These are phyloP conservation scores for Contarinia nasturtii DNA, from an alignment of 1,140 invertebrate species.

Conservation along the genomic window DNA sequence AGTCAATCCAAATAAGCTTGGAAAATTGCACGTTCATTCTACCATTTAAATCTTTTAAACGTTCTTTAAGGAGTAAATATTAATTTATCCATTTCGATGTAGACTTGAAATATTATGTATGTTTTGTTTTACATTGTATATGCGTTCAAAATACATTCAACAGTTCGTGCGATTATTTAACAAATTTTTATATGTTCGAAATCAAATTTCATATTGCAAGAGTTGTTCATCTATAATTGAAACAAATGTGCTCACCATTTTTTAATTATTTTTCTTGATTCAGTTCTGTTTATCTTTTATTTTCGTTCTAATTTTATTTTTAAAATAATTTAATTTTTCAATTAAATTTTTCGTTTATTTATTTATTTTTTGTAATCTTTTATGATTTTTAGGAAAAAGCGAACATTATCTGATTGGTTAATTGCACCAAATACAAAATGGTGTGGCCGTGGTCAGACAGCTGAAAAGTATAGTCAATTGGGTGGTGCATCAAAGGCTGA, in stretches of 20 bases:
- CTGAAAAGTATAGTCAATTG: constrained; percentile 42
- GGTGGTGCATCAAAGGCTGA: constrained; percentile 48
- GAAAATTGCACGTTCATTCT: neutral
- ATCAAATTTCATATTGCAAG: neutral
- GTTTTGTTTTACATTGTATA: too few relatives aligned
- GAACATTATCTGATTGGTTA: constrained; percentile 32
- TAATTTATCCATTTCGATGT: neutral
- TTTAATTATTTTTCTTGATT: neutral
- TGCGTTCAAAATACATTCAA: neutral
- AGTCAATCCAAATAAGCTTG: neutral
- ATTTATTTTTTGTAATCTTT: constrained; percentile 2
- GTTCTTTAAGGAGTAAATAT: neutral
- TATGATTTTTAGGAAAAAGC: constrained; percentile 17
- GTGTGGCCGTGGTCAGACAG: constrained; percentile 58
- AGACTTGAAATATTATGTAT: too few relatives aligned
- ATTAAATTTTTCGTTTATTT: neutral
- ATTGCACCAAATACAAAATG: constrained; percentile 62
- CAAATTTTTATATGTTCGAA: neutral
- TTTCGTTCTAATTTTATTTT: neutral
- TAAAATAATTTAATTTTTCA: neutral
- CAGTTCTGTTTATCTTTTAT: neutral
- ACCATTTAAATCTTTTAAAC: neutral
- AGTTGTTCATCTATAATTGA: neutral
- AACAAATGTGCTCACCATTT: neutral
- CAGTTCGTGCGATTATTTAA: neutral